Evolutionary conservation across 2,888 invertebrate species (phyloP).

Genomic region (Trichogramma evanescens): DNA sequence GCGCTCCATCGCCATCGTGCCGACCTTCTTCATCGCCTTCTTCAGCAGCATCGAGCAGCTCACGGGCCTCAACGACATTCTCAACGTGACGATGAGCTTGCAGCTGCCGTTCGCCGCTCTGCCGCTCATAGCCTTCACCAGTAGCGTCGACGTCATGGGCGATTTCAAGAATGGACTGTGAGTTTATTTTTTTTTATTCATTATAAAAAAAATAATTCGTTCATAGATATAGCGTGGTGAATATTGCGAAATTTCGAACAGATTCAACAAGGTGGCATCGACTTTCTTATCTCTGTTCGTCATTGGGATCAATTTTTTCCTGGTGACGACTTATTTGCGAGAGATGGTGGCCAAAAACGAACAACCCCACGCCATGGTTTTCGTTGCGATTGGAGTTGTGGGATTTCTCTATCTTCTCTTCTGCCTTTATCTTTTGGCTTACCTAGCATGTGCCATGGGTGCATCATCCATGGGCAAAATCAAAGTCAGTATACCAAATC

Average conservation of each 20-base stretch:
- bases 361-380: slow-evolving; percentile 38
- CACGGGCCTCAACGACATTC: slow-evolving; percentile 73
- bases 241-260: slow-evolving; percentile 41
- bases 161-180: slow-evolving; percentile 75
- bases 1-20: slow-evolving; percentile 71
- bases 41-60: slow-evolving; percentile 62
- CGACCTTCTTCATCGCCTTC: slow-evolving; percentile 64
- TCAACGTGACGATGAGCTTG: slow-evolving; percentile 80
- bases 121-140: slow-evolving; percentile 80
- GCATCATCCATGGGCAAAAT: slow-evolving; percentile 50
- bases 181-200: slow-evolving; percentile 35
- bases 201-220: background rate
- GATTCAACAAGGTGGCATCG: slow-evolving; percentile 62
- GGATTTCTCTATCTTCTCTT: slow-evolving; percentile 63
- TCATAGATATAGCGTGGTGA: no score
- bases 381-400: slow-evolving; percentile 47
- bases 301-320: slow-evolving; percentile 71
- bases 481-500: slow-evolving; percentile 40
- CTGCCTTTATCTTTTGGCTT: slow-evolving; percentile 66
- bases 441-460: slow-evolving; percentile 63
- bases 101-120: slow-evolving; percentile 82
- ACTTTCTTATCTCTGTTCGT: slow-evolving; percentile 62
- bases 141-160: slow-evolving; percentile 71
- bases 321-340: slow-evolving; percentile 60
- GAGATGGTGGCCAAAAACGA: slow-evolving; percentile 46